Percentiles rank a stretch among this genome's conserved stretches.
Evolutionary conservation across 2,113 vertebrate species (phyloP).

Genomic region (Varanus salvator): DNA sequence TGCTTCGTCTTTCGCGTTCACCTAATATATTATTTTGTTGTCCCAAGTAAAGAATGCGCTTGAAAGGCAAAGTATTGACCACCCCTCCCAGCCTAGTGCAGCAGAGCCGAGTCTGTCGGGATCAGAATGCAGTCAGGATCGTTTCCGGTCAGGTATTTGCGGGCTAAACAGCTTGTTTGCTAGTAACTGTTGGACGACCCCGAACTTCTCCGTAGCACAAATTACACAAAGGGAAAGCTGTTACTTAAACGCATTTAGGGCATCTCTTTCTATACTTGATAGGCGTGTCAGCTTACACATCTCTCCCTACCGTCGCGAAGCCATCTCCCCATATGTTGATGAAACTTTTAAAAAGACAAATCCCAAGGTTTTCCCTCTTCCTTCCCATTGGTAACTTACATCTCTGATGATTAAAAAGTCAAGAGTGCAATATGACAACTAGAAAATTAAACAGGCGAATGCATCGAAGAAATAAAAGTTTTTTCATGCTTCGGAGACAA

Average conservation of each 20-base stretch:
- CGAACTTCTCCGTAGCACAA: too few species aligned
- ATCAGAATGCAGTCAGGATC: neutral
- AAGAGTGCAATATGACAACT: neutral
- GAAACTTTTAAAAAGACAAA: neutral
- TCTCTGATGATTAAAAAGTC: neutral
- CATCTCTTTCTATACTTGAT: neutral
- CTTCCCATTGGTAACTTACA: too few species aligned
- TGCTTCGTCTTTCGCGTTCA: neutral
- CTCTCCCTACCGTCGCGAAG: neutral
- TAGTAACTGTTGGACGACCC: neutral
- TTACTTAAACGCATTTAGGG: neutral
- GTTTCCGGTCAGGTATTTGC: slow-evolving; percentile 10
- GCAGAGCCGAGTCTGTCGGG: neutral
- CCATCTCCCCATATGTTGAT: neutral
- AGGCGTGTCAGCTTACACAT: neutral
- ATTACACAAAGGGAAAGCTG: neutral
- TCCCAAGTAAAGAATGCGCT: slow-evolving; percentile 51
- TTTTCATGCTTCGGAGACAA: neutral
- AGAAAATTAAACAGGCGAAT: neutral
- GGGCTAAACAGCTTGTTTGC: neutral
- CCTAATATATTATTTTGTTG: neutral
- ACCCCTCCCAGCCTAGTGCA: neutral
- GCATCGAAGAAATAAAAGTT: neutral
- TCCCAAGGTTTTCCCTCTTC: neutral
- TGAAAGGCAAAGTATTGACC: slow-evolving; percentile 56